Percentiles rank a stretch among this genome's conserved stretches.
Evolutionary conservation across 2,113 vertebrate species (phyloP).

Genomic region (Zosterops lateralis): DNA sequence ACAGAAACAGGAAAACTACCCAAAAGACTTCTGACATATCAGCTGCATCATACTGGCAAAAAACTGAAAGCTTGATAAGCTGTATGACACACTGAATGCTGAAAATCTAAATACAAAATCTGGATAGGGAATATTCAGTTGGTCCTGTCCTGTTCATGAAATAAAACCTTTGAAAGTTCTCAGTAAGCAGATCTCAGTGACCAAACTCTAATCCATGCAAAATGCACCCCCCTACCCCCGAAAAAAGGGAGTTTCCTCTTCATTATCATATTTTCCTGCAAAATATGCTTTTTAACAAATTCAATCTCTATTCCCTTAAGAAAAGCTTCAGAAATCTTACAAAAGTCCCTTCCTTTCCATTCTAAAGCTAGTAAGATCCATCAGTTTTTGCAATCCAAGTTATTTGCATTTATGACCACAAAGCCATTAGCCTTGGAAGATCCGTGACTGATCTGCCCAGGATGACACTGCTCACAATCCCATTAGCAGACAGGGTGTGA

Average conservation of each 20-base stretch:
- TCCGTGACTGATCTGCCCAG: background rate
- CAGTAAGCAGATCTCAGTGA: background rate
- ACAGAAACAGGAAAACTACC: background rate
- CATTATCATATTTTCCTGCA: background rate
- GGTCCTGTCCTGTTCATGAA: background rate
- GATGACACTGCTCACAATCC: background rate
- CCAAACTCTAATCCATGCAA: background rate
- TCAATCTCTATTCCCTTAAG: background rate
- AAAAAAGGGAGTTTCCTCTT: background rate
- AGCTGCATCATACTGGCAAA: background rate
- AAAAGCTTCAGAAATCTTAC: background rate
- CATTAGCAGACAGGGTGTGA: accelerated
- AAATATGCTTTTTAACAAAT: background rate
- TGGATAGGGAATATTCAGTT: background rate
- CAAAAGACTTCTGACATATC: background rate
- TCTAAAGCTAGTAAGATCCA: background rate
- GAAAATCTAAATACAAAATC: background rate
- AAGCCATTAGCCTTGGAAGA: background rate
- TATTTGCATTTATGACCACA: background rate
- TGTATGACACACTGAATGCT: background rate
- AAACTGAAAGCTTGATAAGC: background rate
- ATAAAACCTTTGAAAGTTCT: background rate
- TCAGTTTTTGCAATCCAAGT: background rate
- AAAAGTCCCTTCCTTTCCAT: background rate
- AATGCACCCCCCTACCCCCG: accelerated